A percentile compares a stretch with the other conserved stretches of the same genome.
These are phyloP conservation scores for Lanius collurio DNA, from an alignment of 2,113 vertebrate genomes.

Conservation along the genomic window DNA sequence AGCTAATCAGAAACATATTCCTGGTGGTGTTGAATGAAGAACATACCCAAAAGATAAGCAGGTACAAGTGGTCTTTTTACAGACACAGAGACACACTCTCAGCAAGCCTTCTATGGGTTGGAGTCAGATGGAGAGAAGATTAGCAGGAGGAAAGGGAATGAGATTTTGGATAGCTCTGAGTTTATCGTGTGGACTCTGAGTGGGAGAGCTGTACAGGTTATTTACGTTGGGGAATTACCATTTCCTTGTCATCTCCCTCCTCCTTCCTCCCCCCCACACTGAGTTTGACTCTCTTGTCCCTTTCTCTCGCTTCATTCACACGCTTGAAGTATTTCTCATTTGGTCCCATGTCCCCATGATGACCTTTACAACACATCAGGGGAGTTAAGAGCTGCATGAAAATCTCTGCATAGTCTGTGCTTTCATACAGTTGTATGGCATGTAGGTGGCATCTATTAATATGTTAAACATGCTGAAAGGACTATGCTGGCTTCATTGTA, in stretches of 20 bases:
- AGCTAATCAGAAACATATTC: constrained; percentile 22
- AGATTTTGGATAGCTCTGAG: not conserved
- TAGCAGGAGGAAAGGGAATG: not conserved
- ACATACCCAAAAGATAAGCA: not conserved
- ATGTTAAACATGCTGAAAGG: not conserved
- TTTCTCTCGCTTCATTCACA: not conserved
- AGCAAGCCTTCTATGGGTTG: not conserved
- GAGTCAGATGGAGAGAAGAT: not conserved
- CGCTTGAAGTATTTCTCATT: not conserved
- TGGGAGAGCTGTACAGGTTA: not conserved
- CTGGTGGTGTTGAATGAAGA: not conserved
- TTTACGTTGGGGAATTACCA: not conserved
- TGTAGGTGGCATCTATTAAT: not conserved
- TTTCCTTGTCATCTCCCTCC: not conserved
- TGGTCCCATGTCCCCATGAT: not conserved
- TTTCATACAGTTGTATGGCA: not conserved
- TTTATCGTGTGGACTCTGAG: not conserved
- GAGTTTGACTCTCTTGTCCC: not conserved
- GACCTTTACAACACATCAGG: not conserved
- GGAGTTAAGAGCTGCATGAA: not conserved
- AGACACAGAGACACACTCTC: not conserved
- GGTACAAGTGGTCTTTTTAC: not conserved
- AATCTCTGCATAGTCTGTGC: not conserved
- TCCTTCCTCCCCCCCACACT: not conserved
- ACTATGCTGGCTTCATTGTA: not conserved